phyloP scores from a whole-genome alignment of 2,888 invertebrate genomes.

The Cordylochernes scorpioides region DNA sequence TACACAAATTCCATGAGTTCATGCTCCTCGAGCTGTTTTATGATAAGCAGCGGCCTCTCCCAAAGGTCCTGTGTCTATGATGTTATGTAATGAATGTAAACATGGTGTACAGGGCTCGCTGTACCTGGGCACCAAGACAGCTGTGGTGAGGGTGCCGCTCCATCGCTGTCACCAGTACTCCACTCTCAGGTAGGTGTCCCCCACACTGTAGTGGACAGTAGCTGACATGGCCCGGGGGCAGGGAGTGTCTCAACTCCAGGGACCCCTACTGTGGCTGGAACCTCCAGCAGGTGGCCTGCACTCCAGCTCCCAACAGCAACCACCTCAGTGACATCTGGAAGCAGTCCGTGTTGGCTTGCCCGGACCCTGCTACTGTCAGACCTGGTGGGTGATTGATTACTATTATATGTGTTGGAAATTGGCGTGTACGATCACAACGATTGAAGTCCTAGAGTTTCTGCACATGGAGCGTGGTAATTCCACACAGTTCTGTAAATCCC shows the following conservation, averaged over 20 bases:
- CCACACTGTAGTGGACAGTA: no score
- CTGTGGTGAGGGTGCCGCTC: conserved; percentile 42
- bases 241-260: conserved; percentile 46
- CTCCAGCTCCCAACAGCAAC: conserved; percentile 36
- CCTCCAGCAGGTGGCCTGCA: conserved; percentile 41
- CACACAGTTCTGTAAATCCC: no score
- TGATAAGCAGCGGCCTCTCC: no score
- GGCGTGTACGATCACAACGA: no score
- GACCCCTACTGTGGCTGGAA: conserved; percentile 93
- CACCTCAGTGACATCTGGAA: conserved; percentile 13
- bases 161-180: conserved; percentile 42
- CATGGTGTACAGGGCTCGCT: conserved; percentile 33
- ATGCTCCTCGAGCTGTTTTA: no score
- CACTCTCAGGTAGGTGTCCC: no score
- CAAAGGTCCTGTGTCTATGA: no score
- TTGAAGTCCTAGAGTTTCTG: no score
- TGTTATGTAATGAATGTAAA: conserved; percentile 13
- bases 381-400: background rate
- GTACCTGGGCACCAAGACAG: conserved; percentile 41
- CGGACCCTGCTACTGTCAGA: background rate
- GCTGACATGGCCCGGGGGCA: no score
- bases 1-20: no score
- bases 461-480: no score
- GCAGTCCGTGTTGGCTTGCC: background rate
- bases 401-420: no score